Base-by-base conservation (phyloP, 2,888 invertebrate genomes). In the Chrysina gloriosa region DNA sequence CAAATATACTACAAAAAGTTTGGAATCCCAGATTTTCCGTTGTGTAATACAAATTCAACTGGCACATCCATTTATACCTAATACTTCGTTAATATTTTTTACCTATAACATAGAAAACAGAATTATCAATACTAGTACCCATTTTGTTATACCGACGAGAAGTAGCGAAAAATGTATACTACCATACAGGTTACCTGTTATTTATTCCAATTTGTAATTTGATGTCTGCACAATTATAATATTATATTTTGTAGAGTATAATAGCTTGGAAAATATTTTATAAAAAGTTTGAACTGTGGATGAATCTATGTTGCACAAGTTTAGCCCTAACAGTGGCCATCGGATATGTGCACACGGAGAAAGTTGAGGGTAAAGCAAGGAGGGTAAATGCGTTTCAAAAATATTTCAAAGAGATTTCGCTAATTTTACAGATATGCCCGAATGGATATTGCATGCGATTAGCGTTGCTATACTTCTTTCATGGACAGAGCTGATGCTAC, bases 401-500 rank as follows among this genome's bases (percentile, higher is more conserved):
- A n/a, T n/a, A n/a, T n/a, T n/a, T n/a, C n/a, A n/a, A n/a, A n/a
- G n/a, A n/a, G n/a, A n/a, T n/a, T 39, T 7, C 16, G 11, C 29
- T 67, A 48, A 25, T 45, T 63, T 73, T 70, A 50, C 71, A 70
- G 77, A 71, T 39, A 73, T 75, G 45, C 74, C 79, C 2, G 73
- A 77, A 67, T 84, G 84, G 84, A 76, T 81, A 19, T 72, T 84
- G 68, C 85, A 84, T 71, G 75, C 81, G 34, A 78, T 82, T 69
- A 84, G 85, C 75, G 73, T 85, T 65, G 79, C 83, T 23, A 80
- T 87, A 67, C 77, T 87, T 56, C 77, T 86, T 61, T 83, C 84
- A 2, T 87, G 87, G 87, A 81, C 84, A 29, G 84, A 87, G 78
- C 78, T 86, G 74, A 86, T 87, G 85, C 77, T 86, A 50, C 78